These are phyloP conservation scores for Lonchura striata DNA, from an alignment of 2,113 vertebrate species.

Conservation along the genomic window DNA sequence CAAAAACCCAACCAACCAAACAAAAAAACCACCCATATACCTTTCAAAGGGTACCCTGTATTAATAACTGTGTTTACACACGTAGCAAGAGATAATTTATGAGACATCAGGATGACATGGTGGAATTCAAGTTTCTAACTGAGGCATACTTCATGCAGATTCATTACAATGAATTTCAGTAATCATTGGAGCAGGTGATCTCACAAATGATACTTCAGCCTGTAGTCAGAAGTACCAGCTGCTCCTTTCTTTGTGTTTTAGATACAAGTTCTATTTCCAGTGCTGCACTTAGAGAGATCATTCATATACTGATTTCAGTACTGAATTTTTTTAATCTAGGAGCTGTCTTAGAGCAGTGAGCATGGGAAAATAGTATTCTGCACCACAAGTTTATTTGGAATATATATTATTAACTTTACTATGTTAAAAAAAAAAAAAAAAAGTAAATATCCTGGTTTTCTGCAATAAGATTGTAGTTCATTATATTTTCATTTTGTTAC, in stretches of 20 bases:
- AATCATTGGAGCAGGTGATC: not conserved
- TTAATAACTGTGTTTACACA: not conserved
- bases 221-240: not conserved
- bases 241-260: not conserved
- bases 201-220: not conserved
- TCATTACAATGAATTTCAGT: not conserved
- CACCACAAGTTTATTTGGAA: not conserved
- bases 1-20: not conserved
- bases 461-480: not conserved
- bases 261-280: not conserved
- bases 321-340: not conserved
- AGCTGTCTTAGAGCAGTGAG: not conserved
- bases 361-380: not conserved
- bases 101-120: not conserved
- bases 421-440: not conserved
- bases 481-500: not conserved
- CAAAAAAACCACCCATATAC: not conserved
- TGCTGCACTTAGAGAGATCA: not conserved
- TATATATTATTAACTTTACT: not conserved
- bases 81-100: not conserved
- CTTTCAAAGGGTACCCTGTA: not conserved
- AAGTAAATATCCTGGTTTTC: not conserved
- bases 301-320: not conserved
- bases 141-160: not conserved
- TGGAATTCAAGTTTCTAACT: not conserved